phyloP scores from a whole-genome alignment of 1,140 invertebrate genomes.

The Drosophila nigrodunni region DNA sequence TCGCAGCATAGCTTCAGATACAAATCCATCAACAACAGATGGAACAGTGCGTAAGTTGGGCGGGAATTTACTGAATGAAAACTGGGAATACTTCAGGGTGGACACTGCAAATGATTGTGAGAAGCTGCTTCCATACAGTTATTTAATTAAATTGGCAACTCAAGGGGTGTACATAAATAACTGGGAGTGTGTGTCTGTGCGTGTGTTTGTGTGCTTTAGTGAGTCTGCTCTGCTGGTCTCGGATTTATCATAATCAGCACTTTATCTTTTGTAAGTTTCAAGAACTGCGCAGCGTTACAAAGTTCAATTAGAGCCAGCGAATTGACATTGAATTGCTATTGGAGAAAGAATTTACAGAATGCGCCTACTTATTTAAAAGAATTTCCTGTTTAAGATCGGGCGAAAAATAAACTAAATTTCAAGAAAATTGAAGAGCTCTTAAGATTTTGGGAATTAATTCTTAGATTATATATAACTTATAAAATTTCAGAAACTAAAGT shows the following conservation, averaged over 20 bases:
- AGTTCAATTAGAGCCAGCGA: slow-evolving; percentile 54
- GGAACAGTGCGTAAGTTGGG: slow-evolving; percentile 67
- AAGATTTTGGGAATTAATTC: not conserved
- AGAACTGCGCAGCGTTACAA: slow-evolving; percentile 51
- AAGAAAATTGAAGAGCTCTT: too few species aligned
- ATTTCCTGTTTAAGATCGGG: slow-evolving; percentile 17
- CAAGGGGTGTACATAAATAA: slow-evolving; percentile 45
- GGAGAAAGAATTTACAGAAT: slow-evolving; percentile 15
- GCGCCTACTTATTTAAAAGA: slow-evolving; percentile 28
- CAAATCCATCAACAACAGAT: slow-evolving; percentile 53
- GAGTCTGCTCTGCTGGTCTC: slow-evolving; percentile 25
- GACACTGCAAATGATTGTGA: slow-evolving; percentile 67
- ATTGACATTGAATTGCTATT: slow-evolving; percentile 51
- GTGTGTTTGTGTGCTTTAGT: slow-evolving; percentile 6
- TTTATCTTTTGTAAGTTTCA: slow-evolving; percentile 41
- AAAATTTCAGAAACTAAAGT: too few species aligned
- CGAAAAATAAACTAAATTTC: not conserved
- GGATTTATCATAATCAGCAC: slow-evolving; percentile 56
- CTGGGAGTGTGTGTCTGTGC: slow-evolving; percentile 3
- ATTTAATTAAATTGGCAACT: slow-evolving; percentile 77
- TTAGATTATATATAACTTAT: not conserved
- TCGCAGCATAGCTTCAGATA: slow-evolving; percentile 12
- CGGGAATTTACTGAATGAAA: slow-evolving; percentile 31
- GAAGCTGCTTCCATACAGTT: slow-evolving; percentile 58
- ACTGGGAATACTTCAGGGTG: slow-evolving; percentile 26